Evolutionary conservation across 2,113 vertebrate species (phyloP).

Genomic region (Baryphthengus martii): DNA sequence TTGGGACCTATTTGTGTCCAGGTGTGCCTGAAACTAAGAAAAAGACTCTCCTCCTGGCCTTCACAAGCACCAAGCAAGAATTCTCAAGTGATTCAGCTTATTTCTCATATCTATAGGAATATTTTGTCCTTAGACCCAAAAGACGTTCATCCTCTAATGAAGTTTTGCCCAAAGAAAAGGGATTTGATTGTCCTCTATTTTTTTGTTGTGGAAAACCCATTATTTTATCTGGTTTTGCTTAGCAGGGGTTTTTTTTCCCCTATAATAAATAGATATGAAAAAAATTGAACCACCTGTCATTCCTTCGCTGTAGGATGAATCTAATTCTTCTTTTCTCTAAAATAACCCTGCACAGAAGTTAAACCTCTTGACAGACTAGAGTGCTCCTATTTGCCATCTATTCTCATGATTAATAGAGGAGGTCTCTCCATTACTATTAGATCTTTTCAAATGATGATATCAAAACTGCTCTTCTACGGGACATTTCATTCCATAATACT

Average conservation of each 20-base stretch:
- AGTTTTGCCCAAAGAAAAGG: background rate
- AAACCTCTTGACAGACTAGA: background rate
- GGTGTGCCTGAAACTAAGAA: background rate
- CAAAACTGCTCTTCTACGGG: background rate
- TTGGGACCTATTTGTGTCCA: background rate
- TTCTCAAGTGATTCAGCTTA: background rate
- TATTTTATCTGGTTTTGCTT: background rate
- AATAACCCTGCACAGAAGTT: background rate
- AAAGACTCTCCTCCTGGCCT: background rate
- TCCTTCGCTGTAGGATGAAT: background rate
- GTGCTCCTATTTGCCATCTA: background rate
- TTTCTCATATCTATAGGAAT: background rate
- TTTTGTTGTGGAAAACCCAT: background rate
- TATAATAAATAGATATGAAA: background rate
- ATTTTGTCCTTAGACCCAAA: background rate
- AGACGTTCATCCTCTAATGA: background rate
- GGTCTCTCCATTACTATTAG: background rate
- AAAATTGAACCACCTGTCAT: background rate
- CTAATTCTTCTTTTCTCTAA: background rate
- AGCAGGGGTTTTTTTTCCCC: background rate
- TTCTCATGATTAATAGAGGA: background rate
- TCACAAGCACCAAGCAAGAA: background rate
- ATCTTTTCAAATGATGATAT: background rate
- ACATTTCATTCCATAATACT: background rate
- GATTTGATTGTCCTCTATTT: background rate